Percentiles rank a stretch among this genome's conserved stretches.
These are phyloP conservation scores for Parascotia fuliginaria DNA, from an alignment of 2,888 invertebrate genomes.

Conservation along the genomic window DNA sequence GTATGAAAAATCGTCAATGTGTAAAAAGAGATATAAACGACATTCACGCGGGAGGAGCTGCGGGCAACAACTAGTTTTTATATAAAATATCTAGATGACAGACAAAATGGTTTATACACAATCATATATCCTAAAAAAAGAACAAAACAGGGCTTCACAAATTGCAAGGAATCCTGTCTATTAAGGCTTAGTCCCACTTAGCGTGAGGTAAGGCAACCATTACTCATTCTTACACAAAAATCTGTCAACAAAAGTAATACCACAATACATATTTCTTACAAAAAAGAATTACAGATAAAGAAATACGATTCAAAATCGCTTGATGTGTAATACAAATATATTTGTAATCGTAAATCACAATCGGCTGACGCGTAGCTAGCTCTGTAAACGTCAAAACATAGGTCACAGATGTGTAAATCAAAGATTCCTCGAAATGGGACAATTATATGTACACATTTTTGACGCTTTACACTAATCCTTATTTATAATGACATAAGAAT, in stretches of 20 bases:
- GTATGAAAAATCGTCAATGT: too few species aligned
- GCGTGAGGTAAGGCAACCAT: constrained; percentile 23
- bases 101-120: too few species aligned
- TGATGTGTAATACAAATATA: constrained; percentile 3
- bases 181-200: constrained; percentile 29
- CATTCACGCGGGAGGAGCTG: too few species aligned
- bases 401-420: constrained; percentile 52
- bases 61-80: too few species aligned
- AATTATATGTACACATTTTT: constrained; percentile 1
- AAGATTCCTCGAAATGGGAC: constrained; percentile 39
- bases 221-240: constrained; percentile 40
- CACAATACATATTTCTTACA: background rate
- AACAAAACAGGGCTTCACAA: background rate
- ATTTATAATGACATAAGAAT: constrained; percentile 2
- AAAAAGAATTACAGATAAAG: fast-evolving
- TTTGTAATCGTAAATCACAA: constrained; percentile 46
- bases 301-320: constrained; percentile 22
- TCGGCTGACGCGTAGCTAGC: constrained; percentile 43
- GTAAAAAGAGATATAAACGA: too few species aligned
- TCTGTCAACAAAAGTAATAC: constrained; percentile 24
- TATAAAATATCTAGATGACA: too few species aligned
- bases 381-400: constrained; percentile 56
- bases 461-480: constrained; percentile 3
- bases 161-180: constrained; percentile 7
- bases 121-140: too few species aligned